A percentile compares a stretch with the other conserved stretches of the same genome.
These are phyloP conservation scores for Drosophila gaucha DNA, from an alignment of 2,888 invertebrate genomes.

Conservation along the genomic window DNA sequence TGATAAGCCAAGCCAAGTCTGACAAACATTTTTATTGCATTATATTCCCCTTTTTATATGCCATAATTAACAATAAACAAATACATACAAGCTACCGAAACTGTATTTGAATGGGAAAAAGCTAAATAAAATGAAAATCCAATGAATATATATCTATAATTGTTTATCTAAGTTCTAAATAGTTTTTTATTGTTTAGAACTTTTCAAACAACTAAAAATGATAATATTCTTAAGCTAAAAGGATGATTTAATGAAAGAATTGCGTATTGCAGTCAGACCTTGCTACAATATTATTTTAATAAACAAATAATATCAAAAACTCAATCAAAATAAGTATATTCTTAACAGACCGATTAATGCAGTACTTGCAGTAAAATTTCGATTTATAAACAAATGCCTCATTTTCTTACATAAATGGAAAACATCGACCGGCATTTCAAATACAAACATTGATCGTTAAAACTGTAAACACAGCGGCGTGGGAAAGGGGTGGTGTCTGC, in stretches of 20 bases:
- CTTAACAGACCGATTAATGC: background rate
- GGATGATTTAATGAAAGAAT: no score
- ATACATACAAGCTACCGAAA: slow-evolving; percentile 11
- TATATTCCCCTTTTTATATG: slow-evolving; percentile 17
- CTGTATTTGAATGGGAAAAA: background rate
- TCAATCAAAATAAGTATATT: background rate
- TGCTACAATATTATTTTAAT: background rate
- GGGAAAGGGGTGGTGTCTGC: slow-evolving; percentile 35
- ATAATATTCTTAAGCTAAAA: background rate
- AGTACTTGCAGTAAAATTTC: slow-evolving; percentile 2
- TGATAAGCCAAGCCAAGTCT: slow-evolving; percentile 55
- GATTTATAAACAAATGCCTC: slow-evolving; percentile 3
- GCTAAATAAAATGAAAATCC: background rate
- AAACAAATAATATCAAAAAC: background rate
- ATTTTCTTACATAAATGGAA: background rate
- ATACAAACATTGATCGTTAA: slow-evolving; percentile 44
- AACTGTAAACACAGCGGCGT: slow-evolving; percentile 36
- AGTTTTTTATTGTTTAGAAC: background rate
- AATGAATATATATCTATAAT: background rate
- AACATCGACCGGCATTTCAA: background rate
- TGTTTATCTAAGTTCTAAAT: background rate
- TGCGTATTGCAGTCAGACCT: background rate
- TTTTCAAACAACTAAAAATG: background rate
- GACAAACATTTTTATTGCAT: slow-evolving; percentile 47
- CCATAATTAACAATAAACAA: slow-evolving; percentile 31